Percentiles rank a stretch among this genome's conserved stretches.
These are phyloP conservation scores for Trinorchestia longiramus DNA, from an alignment of 1,140 invertebrate genomes.

Conservation along the genomic window DNA sequence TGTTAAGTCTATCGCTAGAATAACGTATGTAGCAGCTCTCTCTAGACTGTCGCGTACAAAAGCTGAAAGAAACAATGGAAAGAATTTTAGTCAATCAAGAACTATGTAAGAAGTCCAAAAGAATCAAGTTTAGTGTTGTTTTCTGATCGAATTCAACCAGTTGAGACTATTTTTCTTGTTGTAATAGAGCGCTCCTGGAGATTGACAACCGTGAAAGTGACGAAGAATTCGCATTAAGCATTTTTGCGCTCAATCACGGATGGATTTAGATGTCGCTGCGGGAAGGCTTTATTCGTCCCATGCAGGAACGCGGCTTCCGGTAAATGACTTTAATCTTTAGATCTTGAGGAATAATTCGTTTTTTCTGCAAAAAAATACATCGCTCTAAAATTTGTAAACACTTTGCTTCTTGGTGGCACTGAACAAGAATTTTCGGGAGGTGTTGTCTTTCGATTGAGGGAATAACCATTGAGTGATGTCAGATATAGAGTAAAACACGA, in stretches of 20 bases:
- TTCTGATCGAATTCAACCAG: background rate
- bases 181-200: constrained; percentile 31
- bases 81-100: background rate
- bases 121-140: background rate
- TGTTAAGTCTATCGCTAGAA: too few species aligned
- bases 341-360: background rate
- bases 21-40: background rate
- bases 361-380: background rate
- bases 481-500: background rate
- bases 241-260: background rate
- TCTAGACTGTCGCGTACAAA: background rate
- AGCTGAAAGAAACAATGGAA: background rate
- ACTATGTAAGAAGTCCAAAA: background rate
- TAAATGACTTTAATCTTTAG: background rate
- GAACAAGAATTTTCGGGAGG: background rate
- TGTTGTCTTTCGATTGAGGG: background rate
- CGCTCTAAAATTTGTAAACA: background rate
- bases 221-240: constrained; percentile 35
- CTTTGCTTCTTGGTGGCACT: background rate
- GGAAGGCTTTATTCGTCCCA: background rate
- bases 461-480: background rate
- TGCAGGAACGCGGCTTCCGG: background rate
- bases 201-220: constrained; percentile 52
- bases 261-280: constrained; percentile 8
- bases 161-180: background rate